Percentiles rank a stretch among this genome's conserved stretches.
Conservation (phyloP, 1,140 invertebrate species). For the Drosophila miranda region DNA sequence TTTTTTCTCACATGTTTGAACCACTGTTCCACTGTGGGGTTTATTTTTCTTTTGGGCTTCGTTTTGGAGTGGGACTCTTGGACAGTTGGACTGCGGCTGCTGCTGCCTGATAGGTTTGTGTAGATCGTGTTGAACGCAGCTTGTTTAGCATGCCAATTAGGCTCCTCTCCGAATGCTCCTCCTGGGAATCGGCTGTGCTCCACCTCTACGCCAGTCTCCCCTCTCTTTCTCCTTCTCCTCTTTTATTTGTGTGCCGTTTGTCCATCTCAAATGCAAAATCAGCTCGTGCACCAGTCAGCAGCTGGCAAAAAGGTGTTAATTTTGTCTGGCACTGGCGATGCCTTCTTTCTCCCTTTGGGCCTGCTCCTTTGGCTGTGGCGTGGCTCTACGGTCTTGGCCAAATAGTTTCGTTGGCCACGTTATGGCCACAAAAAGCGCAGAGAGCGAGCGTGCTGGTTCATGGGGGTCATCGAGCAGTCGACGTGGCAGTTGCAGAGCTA, state of each 20-base stretch:
- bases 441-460: slow-evolving; percentile 77
- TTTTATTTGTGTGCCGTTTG: not conserved
- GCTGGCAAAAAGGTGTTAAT: slow-evolving; percentile 77
- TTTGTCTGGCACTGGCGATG: slow-evolving; percentile 51
- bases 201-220: not conserved
- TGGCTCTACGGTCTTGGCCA: slow-evolving; percentile 35
- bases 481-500: slow-evolving; percentile 35
- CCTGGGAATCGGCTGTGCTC: slow-evolving; percentile 47
- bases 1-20: not conserved
- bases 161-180: slow-evolving; percentile 46
- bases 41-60: slow-evolving; percentile 1
- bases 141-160: slow-evolving; percentile 81
- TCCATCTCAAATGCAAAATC: slow-evolving; percentile 77
- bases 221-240: slow-evolving; percentile 2
- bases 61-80: slow-evolving; percentile 10
- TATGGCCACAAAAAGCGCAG: slow-evolving; percentile 63
- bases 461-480: slow-evolving; percentile 45
- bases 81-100: slow-evolving; percentile 28
- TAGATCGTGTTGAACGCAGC: slow-evolving; percentile 80
- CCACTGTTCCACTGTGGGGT: slow-evolving; percentile 26
- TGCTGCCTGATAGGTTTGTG: slow-evolving; percentile 62
- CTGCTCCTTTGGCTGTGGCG: not conserved
- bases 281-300: slow-evolving; percentile 59
- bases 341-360: slow-evolving; percentile 21
- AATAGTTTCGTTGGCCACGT: slow-evolving; percentile 66